These are phyloP conservation scores for Melanostoma scalare DNA, from an alignment of 2,888 invertebrate species.

Conservation along the genomic window DNA sequence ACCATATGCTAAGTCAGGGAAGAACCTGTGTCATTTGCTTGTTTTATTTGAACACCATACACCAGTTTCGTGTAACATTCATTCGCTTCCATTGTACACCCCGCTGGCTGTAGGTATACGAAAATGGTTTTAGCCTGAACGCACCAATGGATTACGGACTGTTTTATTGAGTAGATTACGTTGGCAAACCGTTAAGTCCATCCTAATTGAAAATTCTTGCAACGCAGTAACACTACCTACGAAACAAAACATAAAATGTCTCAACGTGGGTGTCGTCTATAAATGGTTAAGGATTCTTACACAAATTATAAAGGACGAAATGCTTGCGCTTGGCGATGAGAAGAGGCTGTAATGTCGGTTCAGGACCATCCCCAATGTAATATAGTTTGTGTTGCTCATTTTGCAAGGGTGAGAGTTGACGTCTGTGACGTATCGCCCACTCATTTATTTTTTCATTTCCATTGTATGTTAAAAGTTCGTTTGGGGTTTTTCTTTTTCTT, in stretches of 20 bases:
- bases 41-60: not conserved
- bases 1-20: constrained; percentile 31
- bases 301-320: not conserved
- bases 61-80: not conserved
- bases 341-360: constrained; percentile 29
- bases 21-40: not conserved
- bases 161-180: constrained; percentile 26
- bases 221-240: constrained; percentile 36
- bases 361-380: constrained; percentile 69
- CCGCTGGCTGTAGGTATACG: not conserved
- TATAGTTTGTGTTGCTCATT: constrained; percentile 62
- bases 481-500: constrained; percentile 31
- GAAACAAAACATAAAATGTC: not conserved
- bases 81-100: not conserved
- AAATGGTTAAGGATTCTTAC: too few species aligned
- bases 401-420: constrained; percentile 11
- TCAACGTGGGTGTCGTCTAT: constrained; percentile 5
- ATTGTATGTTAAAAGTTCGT: constrained; percentile 25
- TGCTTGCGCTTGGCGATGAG: not conserved
- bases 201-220: constrained; percentile 21
- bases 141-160: constrained; percentile 16
- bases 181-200: constrained; percentile 20
- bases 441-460: constrained; percentile 17
- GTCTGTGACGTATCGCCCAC: constrained; percentile 61
- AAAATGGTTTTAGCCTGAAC: constrained; percentile 16